Evolutionary conservation across 2,797 vertebrate genomes (phyloP).

Genomic region (Onychomys torridus): DNA sequence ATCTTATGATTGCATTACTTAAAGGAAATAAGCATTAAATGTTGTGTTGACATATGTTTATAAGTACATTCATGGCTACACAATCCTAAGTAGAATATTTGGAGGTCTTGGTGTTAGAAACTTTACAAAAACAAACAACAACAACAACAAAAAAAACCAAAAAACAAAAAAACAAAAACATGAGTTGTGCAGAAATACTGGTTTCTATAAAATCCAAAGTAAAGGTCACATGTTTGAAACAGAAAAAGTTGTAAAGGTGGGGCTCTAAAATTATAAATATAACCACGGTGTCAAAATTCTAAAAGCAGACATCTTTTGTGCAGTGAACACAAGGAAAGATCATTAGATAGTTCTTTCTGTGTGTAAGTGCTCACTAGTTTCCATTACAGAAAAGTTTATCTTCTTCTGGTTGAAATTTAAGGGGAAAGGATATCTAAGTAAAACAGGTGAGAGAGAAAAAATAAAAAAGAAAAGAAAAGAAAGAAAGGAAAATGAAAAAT

Average conservation of each 20-base stretch:
- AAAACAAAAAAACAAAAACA: too few species aligned
- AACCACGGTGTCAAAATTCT: background rate
- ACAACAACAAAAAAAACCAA: too few species aligned
- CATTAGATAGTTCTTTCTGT: background rate
- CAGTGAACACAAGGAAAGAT: background rate
- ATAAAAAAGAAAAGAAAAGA: too few species aligned
- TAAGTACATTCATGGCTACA: background rate
- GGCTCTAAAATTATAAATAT: background rate
- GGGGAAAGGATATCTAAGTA: background rate
- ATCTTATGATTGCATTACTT: background rate
- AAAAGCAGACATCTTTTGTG: background rate
- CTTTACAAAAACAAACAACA: background rate
- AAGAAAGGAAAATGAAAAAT: background rate
- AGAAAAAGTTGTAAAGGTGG: background rate
- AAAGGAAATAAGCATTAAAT: background rate
- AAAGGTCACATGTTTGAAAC: background rate
- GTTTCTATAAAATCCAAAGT: background rate
- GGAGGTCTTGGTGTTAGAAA: background rate
- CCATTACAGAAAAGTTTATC: background rate
- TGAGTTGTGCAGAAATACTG: background rate
- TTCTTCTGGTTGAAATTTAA: background rate
- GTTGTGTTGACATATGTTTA: background rate
- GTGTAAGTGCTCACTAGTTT: background rate
- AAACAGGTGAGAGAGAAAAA: background rate
- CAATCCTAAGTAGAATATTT: background rate